Conservation (phyloP, 2,888 invertebrate species). For the Synanthedon vespiformis region DNA sequence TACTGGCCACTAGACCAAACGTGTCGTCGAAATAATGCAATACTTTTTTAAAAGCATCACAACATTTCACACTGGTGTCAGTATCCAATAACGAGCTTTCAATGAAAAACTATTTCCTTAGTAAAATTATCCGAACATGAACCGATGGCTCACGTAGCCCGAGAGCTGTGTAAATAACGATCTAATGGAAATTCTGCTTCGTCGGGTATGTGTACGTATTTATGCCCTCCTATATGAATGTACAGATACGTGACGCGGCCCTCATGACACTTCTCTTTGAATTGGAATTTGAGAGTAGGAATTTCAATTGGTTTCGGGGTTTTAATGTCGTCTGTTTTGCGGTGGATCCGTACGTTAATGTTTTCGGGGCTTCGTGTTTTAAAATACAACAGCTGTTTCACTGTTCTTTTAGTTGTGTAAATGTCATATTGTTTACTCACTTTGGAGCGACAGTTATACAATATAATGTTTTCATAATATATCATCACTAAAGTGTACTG, state of each 20-base stretch:
- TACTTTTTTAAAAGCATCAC: too few relatives aligned
- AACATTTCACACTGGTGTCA: too few relatives aligned
- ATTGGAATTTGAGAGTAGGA: constrained; percentile 40
- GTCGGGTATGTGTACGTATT: constrained; percentile 17
- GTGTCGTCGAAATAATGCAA: too few relatives aligned
- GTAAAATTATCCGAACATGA: constrained; percentile 31
- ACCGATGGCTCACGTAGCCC: constrained; percentile 32
- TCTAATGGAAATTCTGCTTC: constrained; percentile 54
- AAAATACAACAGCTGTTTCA: too few relatives aligned
- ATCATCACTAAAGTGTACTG: too few relatives aligned
- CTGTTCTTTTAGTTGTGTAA: too few relatives aligned
- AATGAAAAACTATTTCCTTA: constrained; percentile 33
- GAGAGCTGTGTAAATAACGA: constrained; percentile 53
- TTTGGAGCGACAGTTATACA: too few relatives aligned
- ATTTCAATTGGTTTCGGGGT: constrained; percentile 42
- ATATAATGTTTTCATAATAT: too few relatives aligned
- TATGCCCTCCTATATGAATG: not conserved
- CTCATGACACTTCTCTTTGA: constrained; percentile 25
- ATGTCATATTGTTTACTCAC: too few relatives aligned
- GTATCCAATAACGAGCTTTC: not conserved
- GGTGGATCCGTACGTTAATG: not conserved
- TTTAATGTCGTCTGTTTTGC: constrained; percentile 30
- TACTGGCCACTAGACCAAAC: too few relatives aligned
- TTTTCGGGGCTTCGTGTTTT: too few relatives aligned
- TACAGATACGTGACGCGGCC: constrained; percentile 25